Conservation (phyloP, 2,888 invertebrate species). For the Orthosia gracilis region DNA sequence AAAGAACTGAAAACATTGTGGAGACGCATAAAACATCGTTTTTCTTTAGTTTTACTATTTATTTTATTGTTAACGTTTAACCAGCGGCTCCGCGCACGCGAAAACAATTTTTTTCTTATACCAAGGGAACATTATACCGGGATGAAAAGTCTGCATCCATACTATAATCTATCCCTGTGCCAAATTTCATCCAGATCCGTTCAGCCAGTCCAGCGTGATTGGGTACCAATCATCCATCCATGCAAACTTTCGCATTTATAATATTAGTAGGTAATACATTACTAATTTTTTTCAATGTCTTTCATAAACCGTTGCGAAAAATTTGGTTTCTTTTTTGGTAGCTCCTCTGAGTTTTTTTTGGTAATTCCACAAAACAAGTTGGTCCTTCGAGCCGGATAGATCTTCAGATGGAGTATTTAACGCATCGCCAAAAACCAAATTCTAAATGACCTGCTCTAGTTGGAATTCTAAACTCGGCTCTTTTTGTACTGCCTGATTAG, state of each 20-base stretch:
- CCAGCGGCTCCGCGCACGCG: no score
- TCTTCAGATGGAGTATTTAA: not conserved
- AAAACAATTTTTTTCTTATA: no score
- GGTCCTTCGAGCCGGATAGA: constrained; percentile 1
- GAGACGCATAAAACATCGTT: not conserved
- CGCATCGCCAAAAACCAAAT: not conserved
- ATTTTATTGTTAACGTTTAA: no score
- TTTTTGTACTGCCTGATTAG: constrained; percentile 30
- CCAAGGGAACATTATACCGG: no score
- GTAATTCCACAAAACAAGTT: no score
- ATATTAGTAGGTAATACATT: no score
- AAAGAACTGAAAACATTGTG: not conserved
- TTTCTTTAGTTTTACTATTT: not conserved
- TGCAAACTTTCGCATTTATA: no score
- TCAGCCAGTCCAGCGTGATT: no score
- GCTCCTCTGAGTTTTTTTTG: not conserved
- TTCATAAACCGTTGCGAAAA: not conserved
- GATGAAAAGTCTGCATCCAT: no score
- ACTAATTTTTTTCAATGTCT: not conserved
- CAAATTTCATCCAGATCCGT: no score
- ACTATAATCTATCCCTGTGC: no score
- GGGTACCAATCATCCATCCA: no score
- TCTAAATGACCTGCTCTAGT: not conserved
- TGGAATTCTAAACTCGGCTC: not conserved
- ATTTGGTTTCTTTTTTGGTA: not conserved